Evolutionary conservation across 2,113 vertebrate species (phyloP).

Genomic region (Cavia aperea): DNA sequence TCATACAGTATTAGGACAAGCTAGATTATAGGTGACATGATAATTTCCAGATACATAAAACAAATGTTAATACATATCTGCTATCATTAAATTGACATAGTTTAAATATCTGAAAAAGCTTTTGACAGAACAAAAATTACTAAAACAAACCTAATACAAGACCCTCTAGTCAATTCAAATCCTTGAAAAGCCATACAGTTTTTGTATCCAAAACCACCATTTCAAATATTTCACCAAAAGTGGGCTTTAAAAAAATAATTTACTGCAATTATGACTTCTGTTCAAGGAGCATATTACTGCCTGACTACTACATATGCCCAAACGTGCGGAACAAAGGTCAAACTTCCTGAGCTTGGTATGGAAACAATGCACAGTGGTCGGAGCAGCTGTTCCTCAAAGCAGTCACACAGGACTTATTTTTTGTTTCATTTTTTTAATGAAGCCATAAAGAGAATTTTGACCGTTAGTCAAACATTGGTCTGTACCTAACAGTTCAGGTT

Average conservation of each 20-base stretch:
- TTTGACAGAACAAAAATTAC: neutral
- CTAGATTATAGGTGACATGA: neutral
- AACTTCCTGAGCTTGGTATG: neutral
- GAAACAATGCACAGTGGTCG: neutral
- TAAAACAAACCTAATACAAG: neutral
- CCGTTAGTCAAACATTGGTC: neutral
- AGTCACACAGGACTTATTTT: neutral
- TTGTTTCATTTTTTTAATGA: neutral
- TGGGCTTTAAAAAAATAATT: neutral
- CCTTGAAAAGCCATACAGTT: neutral
- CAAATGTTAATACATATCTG: neutral
- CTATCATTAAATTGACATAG: neutral
- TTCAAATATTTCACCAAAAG: neutral
- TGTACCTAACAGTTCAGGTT: neutral
- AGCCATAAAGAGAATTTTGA: neutral
- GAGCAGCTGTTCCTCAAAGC: neutral
- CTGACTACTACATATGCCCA: neutral
- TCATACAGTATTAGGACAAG: neutral
- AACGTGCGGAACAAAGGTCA: neutral
- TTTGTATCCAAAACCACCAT: neutral
- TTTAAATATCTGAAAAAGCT: neutral
- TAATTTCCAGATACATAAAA: constrained; percentile 14
- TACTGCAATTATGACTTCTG: neutral
- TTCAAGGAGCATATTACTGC: neutral
- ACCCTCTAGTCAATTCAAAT: neutral